Evolutionary conservation across 1,140 invertebrate species (phyloP).

Genomic region (Paraescarpia echinospica): DNA sequence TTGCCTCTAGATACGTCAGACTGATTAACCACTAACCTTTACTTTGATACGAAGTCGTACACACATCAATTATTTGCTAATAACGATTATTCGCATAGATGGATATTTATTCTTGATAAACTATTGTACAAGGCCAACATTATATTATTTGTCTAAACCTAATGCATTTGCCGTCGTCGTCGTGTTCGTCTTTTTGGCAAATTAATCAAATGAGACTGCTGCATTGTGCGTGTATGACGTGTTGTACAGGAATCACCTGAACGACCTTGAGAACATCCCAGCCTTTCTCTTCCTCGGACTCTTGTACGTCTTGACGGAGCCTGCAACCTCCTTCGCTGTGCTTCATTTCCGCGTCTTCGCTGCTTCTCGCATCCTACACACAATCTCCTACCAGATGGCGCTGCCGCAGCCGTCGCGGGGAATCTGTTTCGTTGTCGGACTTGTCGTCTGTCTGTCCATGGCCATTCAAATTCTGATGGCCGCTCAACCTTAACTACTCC

Average conservation of each 20-base stretch:
- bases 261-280: constrained; percentile 72
- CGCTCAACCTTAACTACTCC: neutral
- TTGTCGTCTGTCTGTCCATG: constrained; percentile 63
- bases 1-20: neutral
- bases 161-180: neutral
- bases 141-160: neutral
- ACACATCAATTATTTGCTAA: neutral
- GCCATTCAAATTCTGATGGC: constrained; percentile 22
- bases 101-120: neutral
- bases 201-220: neutral
- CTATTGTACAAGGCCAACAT: neutral
- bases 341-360: constrained; percentile 66
- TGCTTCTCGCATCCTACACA: constrained; percentile 65
- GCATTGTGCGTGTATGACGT: neutral
- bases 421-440: constrained; percentile 61
- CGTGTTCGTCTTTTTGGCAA: neutral
- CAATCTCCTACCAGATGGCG: constrained; percentile 62
- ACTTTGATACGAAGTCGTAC: neutral
- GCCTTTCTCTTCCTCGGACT: constrained; percentile 66
- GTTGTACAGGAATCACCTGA: constrained; percentile 66
- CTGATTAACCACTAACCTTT: neutral
- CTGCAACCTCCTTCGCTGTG: constrained; percentile 60
- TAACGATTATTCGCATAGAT: neutral
- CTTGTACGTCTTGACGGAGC: constrained; percentile 66
- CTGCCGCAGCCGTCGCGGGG: constrained; percentile 65